These are phyloP conservation scores for Chironomus tentans DNA, from an alignment of 2,888 invertebrate species.

Conservation along the genomic window DNA sequence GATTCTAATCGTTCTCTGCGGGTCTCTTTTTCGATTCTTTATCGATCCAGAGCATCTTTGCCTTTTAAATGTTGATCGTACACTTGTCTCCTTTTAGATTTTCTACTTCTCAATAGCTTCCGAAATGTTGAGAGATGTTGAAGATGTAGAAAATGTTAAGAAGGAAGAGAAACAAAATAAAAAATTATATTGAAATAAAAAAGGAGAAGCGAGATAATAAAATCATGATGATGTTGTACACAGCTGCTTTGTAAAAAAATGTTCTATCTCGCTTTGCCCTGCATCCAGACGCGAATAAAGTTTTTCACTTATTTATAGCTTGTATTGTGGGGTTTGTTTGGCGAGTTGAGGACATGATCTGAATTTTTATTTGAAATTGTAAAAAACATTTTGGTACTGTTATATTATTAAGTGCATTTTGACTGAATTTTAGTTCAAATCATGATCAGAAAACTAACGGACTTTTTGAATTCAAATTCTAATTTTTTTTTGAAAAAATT, in stretches of 20 bases:
- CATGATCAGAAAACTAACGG: too few relatives aligned
- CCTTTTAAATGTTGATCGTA: not conserved
- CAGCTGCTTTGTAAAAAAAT: too few relatives aligned
- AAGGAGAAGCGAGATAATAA: conserved; percentile 14
- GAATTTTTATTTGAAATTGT: not conserved
- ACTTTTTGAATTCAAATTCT: too few relatives aligned
- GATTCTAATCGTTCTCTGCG: conserved; percentile 5
- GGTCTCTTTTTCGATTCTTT: not conserved
- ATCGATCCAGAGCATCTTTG: conserved; percentile 7
- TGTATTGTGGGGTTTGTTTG: not conserved
- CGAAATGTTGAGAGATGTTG: not conserved
- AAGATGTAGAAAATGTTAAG: not conserved
- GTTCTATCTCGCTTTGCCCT: not conserved
- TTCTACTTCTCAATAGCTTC: not conserved
- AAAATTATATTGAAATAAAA: not conserved
- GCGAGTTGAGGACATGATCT: not conserved
- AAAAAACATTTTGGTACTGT: too few relatives aligned
- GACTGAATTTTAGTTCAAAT: too few relatives aligned
- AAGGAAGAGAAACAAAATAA: not conserved
- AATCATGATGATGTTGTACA: conserved; percentile 7
- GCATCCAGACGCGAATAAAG: conserved; percentile 12
- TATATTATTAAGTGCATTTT: too few relatives aligned
- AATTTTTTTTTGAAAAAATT: too few relatives aligned
- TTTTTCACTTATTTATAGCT: not conserved
- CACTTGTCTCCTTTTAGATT: not conserved